A percentile compares a stretch with the other conserved stretches of the same genome.
Evolutionary conservation across 2,797 vertebrate species (phyloP).

Genomic region (Spea hammondii): DNA sequence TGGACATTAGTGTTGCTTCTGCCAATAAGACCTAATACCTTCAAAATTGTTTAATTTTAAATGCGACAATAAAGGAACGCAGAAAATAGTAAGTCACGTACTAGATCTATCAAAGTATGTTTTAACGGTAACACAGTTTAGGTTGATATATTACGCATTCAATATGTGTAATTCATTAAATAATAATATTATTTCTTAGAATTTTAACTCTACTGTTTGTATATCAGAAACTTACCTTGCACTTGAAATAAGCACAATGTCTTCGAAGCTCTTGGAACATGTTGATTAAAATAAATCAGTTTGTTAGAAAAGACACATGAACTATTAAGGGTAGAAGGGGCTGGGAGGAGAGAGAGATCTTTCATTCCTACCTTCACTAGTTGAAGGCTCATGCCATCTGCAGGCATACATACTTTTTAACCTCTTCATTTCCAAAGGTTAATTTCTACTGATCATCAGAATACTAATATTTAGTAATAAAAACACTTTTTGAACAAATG

Average conservation of each 20-base stretch:
- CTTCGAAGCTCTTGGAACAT: slow-evolving; percentile 1
- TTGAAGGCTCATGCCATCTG: slow-evolving; percentile 42
- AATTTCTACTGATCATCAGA: too few relatives aligned
- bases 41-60: neutral
- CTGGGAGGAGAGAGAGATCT: slow-evolving; percentile 1
- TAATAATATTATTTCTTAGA: slow-evolving; percentile 6
- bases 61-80: neutral
- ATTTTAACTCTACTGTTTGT: neutral
- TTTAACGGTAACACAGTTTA: neutral
- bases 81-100: neutral
- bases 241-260: slow-evolving; percentile 17
- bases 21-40: neutral
- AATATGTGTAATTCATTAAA: slow-evolving; percentile 2
- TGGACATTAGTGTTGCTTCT: neutral
- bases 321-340: neutral
- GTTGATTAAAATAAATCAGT: slow-evolving; percentile 29
- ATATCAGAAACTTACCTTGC: slow-evolving; percentile 28
- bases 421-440: neutral
- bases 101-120: neutral
- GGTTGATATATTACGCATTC: too few relatives aligned
- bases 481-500: too few relatives aligned
- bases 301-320: slow-evolving; percentile 17
- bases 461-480: too few relatives aligned
- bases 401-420: slow-evolving; percentile 27
- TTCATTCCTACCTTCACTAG: slow-evolving; percentile 27